A percentile compares a stretch with the other conserved stretches of the same genome.
Evolutionary conservation across 2,797 vertebrate genomes (phyloP).

Genomic region (Zalophus californianus): DNA sequence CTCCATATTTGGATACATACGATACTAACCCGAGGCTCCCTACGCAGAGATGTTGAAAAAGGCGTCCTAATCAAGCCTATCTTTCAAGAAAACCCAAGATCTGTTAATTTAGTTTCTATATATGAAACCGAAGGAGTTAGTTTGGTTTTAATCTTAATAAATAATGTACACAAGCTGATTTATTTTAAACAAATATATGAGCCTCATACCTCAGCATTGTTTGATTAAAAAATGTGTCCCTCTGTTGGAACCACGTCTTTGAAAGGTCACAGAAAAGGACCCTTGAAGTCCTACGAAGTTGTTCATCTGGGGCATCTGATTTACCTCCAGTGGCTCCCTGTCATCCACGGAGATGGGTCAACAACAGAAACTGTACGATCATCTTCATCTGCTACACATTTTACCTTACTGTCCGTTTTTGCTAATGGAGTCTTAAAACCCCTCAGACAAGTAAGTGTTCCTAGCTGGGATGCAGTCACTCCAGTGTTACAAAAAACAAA

Average conservation of each 20-base stretch:
- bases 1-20: not conserved
- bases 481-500: constrained; percentile 58
- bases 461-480: not conserved
- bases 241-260: not conserved
- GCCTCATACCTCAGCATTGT: not conserved
- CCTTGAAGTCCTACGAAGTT: fast-evolving
- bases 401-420: not conserved
- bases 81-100: constrained; percentile 35
- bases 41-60: not conserved
- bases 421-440: not conserved
- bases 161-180: not conserved
- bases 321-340: not conserved
- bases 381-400: not conserved
- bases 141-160: constrained; percentile 55
- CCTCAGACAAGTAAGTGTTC: not conserved
- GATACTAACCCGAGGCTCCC: not conserved
- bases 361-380: not conserved
- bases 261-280: not conserved
- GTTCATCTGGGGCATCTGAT: no score
- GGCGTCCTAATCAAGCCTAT: not conserved
- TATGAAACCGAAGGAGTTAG: not conserved
- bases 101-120: not conserved
- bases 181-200: not conserved
- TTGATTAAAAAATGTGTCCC: not conserved
- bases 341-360: not conserved